Evolutionary conservation across 2,888 invertebrate species (phyloP).

Genomic region (Ochropleura plecta): DNA sequence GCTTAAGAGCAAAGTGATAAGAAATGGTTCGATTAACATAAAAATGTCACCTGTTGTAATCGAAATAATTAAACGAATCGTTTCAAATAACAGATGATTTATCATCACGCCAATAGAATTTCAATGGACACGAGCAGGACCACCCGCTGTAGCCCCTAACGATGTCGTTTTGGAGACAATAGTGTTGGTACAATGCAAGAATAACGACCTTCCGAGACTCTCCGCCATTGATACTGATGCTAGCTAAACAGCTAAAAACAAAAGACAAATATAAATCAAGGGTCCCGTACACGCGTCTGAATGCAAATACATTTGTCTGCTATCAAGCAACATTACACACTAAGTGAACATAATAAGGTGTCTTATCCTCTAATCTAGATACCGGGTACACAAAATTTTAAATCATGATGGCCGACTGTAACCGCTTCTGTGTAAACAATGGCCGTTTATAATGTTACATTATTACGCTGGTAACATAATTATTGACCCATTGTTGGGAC

Average conservation of each 20-base stretch:
- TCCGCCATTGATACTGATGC: conserved; percentile 84
- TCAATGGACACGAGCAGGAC: conserved; percentile 86
- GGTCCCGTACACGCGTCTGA: conserved; percentile 77
- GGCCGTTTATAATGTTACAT: conserved; percentile 83
- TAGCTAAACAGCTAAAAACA: conserved; percentile 89
- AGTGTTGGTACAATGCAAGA: conserved; percentile 87
- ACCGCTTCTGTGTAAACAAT: conserved; percentile 88
- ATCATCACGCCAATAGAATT: conserved; percentile 87
- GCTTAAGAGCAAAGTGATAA: conserved; percentile 36
- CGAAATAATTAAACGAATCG: conserved; percentile 81
- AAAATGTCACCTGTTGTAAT: conserved; percentile 74
- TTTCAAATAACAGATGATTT: conserved; percentile 84
- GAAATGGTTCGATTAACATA: conserved; percentile 69
- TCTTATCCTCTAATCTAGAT: conserved; percentile 27
- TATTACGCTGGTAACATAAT: conserved; percentile 87
- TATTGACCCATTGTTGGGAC: conserved; percentile 82
- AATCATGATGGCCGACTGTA: conserved; percentile 72
- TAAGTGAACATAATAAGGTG: conserved; percentile 65
- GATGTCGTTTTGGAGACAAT: conserved; percentile 88
- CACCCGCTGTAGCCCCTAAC: conserved; percentile 89
- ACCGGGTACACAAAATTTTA: conserved; percentile 52
- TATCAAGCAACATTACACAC: conserved; percentile 63
- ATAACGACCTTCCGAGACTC: conserved; percentile 87
- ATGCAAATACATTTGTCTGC: conserved; percentile 72
- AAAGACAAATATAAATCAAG: conserved; percentile 88